Evolutionary conservation across 2,888 invertebrate genomes (phyloP), one percentile per base, ranked within the genome.

Genomic region (Zygogramma bicolorata): DNA sequence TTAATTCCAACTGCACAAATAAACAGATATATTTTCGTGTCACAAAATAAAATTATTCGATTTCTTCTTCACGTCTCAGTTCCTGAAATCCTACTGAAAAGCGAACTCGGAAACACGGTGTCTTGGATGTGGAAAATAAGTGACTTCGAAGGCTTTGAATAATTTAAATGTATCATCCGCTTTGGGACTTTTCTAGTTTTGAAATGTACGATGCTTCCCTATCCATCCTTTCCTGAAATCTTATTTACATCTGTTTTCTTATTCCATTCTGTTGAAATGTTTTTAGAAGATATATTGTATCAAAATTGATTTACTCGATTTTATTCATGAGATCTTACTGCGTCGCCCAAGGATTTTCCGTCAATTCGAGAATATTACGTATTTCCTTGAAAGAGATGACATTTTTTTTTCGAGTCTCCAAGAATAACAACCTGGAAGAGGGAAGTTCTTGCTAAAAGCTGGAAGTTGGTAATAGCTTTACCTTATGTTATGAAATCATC

Each of bases 111-210:
- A 27, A 34, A 57, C 38, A 66, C 15, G 10, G 34, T 13, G 38
- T 46, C 25, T 22, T 58, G 27, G 57, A 25, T 69, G 8, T 10
- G 31, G 67, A 18, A 18, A 59, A 62, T 53, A 59, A 40, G 42
- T 42, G 53, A 61, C 40, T 61, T 49, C 38, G 46, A 42, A 25
- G 46, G 18, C 27, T 61, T 67, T 67, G 71, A 71, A 71, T 71
- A 71, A 71, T 71, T 71, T 67, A 70, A 31, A 18, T 42, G 62
- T 29, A 31, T 63, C 34, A 60, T 67, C 60, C 20, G 15, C 53
- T 40, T 18, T 57, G 57, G 42, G 62, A 71, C 60, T 57, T 38
- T 49, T 18, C 69, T 57, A 62, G 57, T 18, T 57, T 42, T 63
- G 40, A 69, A 61, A 63, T 59, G 42, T 60, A 67, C 27, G 27